Evolutionary conservation across 2,888 invertebrate genomes (phyloP).

Genomic region (Hartigia nigra): DNA sequence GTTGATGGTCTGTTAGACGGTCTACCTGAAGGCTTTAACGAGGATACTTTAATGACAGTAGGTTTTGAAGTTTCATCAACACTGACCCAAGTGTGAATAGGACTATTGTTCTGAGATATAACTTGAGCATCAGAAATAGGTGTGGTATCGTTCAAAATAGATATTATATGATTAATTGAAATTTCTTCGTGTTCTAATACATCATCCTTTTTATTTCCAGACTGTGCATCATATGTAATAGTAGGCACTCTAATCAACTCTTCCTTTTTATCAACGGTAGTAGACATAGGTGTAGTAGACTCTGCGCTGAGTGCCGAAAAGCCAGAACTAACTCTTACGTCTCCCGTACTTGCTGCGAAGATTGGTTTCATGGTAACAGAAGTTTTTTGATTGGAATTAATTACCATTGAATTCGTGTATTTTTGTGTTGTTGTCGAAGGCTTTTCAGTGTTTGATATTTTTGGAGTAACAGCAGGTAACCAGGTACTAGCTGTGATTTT

Average conservation of each 20-base stretch:
- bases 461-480: slow-evolving; percentile 2
- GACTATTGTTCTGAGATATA: slow-evolving; percentile 18
- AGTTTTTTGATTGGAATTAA: neutral
- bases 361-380: neutral
- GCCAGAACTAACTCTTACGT: neutral
- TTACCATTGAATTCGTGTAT: neutral
- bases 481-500: slow-evolving; percentile 1
- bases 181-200: slow-evolving; percentile 59
- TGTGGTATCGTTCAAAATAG: slow-evolving; percentile 63
- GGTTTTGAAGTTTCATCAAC: slow-evolving; percentile 59
- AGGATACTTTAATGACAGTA: slow-evolving; percentile 44
- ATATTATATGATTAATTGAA: slow-evolving; percentile 67
- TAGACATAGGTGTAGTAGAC: slow-evolving; percentile 56
- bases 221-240: slow-evolving; percentile 54
- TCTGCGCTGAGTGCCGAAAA: slow-evolving; percentile 64
- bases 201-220: slow-evolving; percentile 58
- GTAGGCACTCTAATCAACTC: slow-evolving; percentile 63
- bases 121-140: slow-evolving; percentile 33
- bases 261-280: slow-evolving; percentile 36
- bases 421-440: slow-evolving; percentile 31
- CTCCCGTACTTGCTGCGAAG: neutral
- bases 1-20: slow-evolving; percentile 27
- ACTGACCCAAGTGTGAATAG: slow-evolving; percentile 56
- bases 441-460: slow-evolving; percentile 14
- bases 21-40: slow-evolving; percentile 18